Evolutionary conservation across 2,113 vertebrate genomes (phyloP), one percentile per base, ranked within the genome.

Genomic region (Pomatostomus ruficeps): DNA sequence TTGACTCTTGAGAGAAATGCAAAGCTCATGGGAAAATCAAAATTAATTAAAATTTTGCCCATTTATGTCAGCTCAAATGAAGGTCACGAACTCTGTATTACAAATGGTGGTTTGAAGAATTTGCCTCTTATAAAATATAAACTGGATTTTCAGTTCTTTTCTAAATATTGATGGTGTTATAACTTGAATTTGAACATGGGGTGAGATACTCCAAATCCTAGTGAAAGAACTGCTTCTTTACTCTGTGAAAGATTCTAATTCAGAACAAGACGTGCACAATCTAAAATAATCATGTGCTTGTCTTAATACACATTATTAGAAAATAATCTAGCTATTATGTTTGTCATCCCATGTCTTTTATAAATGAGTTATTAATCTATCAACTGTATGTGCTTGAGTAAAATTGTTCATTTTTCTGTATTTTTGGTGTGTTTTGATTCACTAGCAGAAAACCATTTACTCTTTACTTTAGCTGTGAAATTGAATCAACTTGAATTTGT

Each of bases 131-230:
- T 0, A 51, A 92, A 71, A 7, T 43, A 49, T n/a, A 45, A 93
- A 66, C 55, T 93, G 85, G 10, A 61, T 85, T 90, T 96, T 80
- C 75, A 88, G 26, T 88, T 74, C 4, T 28, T 90, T 79, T 90
- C 20, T 57, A 52, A 74, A 71, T 58, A n/a, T 29, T 93, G 96
- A 24, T 96, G 94, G 93, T 95, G 75, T 29, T 86, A 78, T 95
- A 95, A 94, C 79, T 77, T 82, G 38, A 74, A 52, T 7, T 55
- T 80, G 26, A 82, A 14, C 25, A 28, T 42, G 28, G 49, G 42
- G 33, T 36, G 49, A 79, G 58, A 33, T 36, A 20, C 7, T 48
- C 20, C 31, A 77, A 45, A 48, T 58, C 28, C 28, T 35, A 45
- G n/a, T 74, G 79, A 48, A 77, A 80, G 19, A 70, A 28, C 12